Evolutionary conservation across 2,797 vertebrate species (phyloP).

Genomic region (Acridotheres tristis): DNA sequence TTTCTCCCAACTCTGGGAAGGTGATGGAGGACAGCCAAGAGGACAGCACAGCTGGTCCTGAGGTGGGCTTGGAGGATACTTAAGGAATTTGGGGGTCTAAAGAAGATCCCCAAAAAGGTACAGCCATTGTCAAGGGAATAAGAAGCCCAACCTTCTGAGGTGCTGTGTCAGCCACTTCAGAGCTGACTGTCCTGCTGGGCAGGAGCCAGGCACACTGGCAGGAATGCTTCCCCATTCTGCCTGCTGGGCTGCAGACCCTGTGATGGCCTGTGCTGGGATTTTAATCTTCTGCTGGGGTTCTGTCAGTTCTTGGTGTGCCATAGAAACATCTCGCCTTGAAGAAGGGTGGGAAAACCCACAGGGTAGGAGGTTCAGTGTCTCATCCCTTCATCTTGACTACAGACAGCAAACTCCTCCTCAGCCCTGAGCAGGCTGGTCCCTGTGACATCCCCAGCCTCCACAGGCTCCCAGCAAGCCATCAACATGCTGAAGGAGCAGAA

Average conservation of each 20-base stretch:
- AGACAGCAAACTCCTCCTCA: slow-evolving; percentile 69
- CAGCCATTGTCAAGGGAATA: not conserved
- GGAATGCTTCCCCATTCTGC: not conserved
- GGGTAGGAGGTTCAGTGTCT: not conserved
- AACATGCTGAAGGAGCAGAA: slow-evolving; percentile 95
- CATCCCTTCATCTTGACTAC: not conserved
- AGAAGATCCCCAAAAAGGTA: not conserved
- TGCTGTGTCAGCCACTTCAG: not conserved
- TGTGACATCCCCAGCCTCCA: slow-evolving; percentile 24
- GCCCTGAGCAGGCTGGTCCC: slow-evolving; percentile 25
- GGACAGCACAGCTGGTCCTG: not conserved
- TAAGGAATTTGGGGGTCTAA: not conserved
- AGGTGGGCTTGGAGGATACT: not conserved
- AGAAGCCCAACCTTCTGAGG: not conserved
- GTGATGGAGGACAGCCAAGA: not conserved
- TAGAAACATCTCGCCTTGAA: not conserved
- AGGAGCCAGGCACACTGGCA: not conserved
- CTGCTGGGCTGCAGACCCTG: not conserved
- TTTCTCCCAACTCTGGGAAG: not conserved
- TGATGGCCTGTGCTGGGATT: not conserved
- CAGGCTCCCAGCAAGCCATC: slow-evolving; percentile 84
- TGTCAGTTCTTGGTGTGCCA: not conserved
- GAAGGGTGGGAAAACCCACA: not conserved
- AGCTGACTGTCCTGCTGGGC: not conserved
- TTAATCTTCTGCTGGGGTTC: not conserved